Evolutionary conservation across 2,888 invertebrate genomes (phyloP).

Genomic region (Mimas tiliae): DNA sequence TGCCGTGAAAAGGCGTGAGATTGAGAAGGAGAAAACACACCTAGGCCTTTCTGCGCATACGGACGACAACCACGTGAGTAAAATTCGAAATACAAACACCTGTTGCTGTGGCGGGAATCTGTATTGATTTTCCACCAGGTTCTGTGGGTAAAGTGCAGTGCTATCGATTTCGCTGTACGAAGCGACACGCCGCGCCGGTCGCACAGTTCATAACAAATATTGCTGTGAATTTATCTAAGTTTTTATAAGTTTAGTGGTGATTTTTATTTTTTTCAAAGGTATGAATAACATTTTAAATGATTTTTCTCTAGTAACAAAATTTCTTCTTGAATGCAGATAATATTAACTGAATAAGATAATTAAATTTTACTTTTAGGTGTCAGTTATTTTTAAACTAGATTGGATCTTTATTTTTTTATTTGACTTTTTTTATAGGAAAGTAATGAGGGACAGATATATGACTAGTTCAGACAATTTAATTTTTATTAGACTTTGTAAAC

Average conservation of each 20-base stretch:
- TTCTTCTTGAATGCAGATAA: no score
- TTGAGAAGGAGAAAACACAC: conserved; percentile 71
- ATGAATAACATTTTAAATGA: no score
- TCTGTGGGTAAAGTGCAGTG: conserved; percentile 38
- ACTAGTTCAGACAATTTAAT: no score
- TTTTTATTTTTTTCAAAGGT: background rate
- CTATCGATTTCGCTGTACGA: conserved; percentile 44
- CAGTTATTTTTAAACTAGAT: no score
- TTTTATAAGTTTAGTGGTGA: conserved; percentile 25
- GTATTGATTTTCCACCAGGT: conserved; percentile 53
- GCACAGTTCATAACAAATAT: background rate
- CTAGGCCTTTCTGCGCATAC: conserved; percentile 56
- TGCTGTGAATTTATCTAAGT: background rate
- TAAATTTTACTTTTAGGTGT: no score
- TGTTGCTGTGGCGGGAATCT: conserved; percentile 42
- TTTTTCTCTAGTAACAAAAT: no score
- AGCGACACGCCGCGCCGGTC: conserved; percentile 21
- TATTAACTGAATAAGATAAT: no score
- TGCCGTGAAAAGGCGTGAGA: conserved; percentile 73
- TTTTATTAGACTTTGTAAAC: no score
- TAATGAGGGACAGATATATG: no score
- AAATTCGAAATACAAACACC: conserved; percentile 44
- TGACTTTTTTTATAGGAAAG: no score
- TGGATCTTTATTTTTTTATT: no score
- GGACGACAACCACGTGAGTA: conserved; percentile 47